phyloP scores from a whole-genome alignment of 1,140 invertebrate species.

The Adoxophyes honmai region DNA sequence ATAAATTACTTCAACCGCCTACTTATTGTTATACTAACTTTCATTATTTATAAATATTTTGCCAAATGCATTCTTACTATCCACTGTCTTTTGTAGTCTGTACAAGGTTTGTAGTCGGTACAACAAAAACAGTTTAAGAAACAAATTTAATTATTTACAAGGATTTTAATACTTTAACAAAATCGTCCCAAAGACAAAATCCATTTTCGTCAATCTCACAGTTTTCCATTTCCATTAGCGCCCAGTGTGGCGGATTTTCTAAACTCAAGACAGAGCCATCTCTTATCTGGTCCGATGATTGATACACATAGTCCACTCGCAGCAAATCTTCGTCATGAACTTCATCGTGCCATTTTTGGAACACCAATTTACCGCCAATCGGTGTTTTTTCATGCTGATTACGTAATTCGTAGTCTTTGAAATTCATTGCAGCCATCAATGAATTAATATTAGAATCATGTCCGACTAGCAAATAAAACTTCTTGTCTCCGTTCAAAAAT shows the following conservation, averaged over 20 bases:
- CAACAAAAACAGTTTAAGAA: too few relatives aligned
- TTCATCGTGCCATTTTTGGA: conserved; percentile 55
- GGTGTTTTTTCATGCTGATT: conserved; percentile 48
- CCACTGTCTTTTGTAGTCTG: too few relatives aligned
- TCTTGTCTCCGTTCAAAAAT: conserved; percentile 27
- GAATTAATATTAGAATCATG: conserved; percentile 17
- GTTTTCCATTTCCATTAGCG: conserved; percentile 39
- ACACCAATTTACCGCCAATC: conserved; percentile 59
- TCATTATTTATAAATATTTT: too few relatives aligned
- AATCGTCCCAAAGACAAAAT: conserved; percentile 52
- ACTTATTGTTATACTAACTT: too few relatives aligned
- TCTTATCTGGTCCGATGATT: conserved; percentile 44
- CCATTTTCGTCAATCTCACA: conserved; percentile 42
- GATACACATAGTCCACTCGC: conserved; percentile 58
- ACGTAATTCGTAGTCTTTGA: conserved; percentile 36
- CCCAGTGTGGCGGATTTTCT: conserved; percentile 38
- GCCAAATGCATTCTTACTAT: too few relatives aligned
- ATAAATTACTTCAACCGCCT: too few relatives aligned
- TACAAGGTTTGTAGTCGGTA: too few relatives aligned
- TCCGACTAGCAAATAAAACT: conserved; percentile 8
- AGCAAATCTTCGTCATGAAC: conserved; percentile 32
- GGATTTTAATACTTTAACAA: conserved; percentile 35
- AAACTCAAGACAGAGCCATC: conserved; percentile 30
- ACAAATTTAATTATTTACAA: neutral
- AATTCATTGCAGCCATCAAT: conserved; percentile 5